Conservation (phyloP, 1,140 invertebrate species). For the Zaprionus davidi region DNA sequence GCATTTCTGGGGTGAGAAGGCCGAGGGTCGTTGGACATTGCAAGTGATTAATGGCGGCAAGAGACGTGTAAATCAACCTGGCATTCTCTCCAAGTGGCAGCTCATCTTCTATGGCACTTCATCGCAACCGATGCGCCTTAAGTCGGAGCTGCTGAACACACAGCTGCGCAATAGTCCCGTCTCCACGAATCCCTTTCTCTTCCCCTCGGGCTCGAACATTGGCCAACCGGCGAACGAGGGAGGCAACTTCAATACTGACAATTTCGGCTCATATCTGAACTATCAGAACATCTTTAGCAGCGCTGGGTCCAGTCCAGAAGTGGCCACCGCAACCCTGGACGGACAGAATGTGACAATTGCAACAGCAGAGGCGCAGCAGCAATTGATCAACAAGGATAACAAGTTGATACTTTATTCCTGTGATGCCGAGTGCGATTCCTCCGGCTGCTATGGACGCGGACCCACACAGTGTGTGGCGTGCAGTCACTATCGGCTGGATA, state of each 20-base stretch:
- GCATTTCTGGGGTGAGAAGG: constrained; percentile 98
- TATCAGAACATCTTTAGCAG: constrained; percentile 89
- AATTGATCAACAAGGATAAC: constrained; percentile 85
- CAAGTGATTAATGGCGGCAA: constrained; percentile 95
- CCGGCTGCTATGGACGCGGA: constrained; percentile 92
- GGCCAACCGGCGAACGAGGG: constrained; percentile 73
- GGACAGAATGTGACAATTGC: constrained; percentile 85
- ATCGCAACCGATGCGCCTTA: constrained; percentile 90
- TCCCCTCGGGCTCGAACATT: constrained; percentile 81
- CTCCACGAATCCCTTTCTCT: constrained; percentile 74
- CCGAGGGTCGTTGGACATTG: constrained; percentile 95
- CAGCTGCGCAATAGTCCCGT: constrained; percentile 74
- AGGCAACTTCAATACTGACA: constrained; percentile 87
- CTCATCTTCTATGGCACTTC: constrained; percentile 96
- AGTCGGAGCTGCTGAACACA: constrained; percentile 64
- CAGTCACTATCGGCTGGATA: constrained; percentile 91
- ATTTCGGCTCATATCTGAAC: constrained; percentile 84
- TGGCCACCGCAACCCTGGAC: constrained; percentile 88
- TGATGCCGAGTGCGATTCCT: constrained; percentile 92
- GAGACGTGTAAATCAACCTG: constrained; percentile 92
- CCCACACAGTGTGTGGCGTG: constrained; percentile 92
- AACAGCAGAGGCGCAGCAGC: constrained; percentile 41
- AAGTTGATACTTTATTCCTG: constrained; percentile 90
- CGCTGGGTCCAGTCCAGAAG: constrained; percentile 89
- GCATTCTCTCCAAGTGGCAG: constrained; percentile 95